Evolutionary conservation across 2,113 vertebrate species (phyloP), one percentile per base, ranked within the genome.

Genomic region (Centrocercus urophasianus): DNA sequence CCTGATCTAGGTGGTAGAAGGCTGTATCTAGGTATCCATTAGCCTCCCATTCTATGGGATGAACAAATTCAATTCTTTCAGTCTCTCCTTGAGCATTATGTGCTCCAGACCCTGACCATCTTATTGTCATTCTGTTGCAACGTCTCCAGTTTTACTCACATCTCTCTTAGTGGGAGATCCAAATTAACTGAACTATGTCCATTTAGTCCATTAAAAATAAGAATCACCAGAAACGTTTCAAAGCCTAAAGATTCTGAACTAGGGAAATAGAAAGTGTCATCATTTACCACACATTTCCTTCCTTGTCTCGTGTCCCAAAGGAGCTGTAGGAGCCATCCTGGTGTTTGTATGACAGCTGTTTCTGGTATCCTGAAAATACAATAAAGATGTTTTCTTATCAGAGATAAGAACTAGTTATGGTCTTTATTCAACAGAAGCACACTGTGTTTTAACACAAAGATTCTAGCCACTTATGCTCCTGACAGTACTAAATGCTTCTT

Each of bases 211-310:
- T 45, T 76, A 67, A 83, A 85, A 80, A n/a, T 32, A 91, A 79
- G 19, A 89, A 77, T 36, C 7, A 34, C 16, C n/a, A 32, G 5
- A 5, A 54, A 22, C 0, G 3, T 89, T 65, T 70, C 57, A 67
- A 93, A 92, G 72, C 34, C 72, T 88, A 27, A 79, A 60, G 17
- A 21, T 54, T 10, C 27, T 63, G 28, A 7, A 0, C 22, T 47
- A 65, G 13, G 57, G 52, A 72, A 81, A 92, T 8, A 60, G 19
- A 22, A 77, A 38, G 13, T 56, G 43, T 40, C 8, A 19, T 57
- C 59, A 95, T 98, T 98, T 72, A 99, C 99, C 99, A 98, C 66
- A 98, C 97, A 85, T 97, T 98, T 59, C 98, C 99, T 88, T 98
- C 97, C 3, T 32, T 11, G 45, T 98, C 98, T 1, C 3, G 92